Evolutionary conservation across 2,797 vertebrate species (phyloP).

Genomic region (Acridotheres tristis): DNA sequence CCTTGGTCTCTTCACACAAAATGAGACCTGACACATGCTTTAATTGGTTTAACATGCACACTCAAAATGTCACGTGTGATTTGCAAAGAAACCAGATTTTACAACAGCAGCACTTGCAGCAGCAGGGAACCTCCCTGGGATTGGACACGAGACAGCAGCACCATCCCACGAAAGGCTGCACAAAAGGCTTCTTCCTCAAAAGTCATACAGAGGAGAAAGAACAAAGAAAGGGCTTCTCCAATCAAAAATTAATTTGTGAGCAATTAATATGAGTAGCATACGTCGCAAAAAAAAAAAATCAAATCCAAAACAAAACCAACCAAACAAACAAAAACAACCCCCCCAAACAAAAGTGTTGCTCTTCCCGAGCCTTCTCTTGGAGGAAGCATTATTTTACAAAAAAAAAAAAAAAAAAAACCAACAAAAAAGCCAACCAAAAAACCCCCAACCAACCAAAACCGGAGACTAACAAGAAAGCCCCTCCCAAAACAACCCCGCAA

Average conservation of each 20-base stretch:
- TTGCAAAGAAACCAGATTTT: not conserved
- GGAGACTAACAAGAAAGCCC: too few species aligned
- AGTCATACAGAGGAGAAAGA: accelerated
- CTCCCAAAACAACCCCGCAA: too few species aligned
- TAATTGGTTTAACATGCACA: not conserved
- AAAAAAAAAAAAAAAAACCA: too few species aligned
- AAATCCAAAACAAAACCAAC: not conserved
- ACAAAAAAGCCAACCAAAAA: too few species aligned
- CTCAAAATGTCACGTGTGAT: accelerated
- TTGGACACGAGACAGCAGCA: accelerated
- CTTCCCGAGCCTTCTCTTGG: too few species aligned
- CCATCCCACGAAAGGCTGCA: not conserved
- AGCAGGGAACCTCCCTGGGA: not conserved
- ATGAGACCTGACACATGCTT: accelerated
- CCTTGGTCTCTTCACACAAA: not conserved
- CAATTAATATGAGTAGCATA: accelerated
- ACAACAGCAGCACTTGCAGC: not conserved
- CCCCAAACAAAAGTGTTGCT: accelerated
- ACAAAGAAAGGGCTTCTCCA: not conserved
- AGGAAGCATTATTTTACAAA: too few species aligned
- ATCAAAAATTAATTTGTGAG: not conserved
- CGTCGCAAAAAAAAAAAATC: too few species aligned
- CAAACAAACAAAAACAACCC: not conserved
- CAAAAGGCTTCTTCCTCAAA: not conserved
- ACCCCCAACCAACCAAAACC: too few species aligned